phyloP scores from a whole-genome alignment of 2,113 vertebrate species.

The Prolemur simus region DNA sequence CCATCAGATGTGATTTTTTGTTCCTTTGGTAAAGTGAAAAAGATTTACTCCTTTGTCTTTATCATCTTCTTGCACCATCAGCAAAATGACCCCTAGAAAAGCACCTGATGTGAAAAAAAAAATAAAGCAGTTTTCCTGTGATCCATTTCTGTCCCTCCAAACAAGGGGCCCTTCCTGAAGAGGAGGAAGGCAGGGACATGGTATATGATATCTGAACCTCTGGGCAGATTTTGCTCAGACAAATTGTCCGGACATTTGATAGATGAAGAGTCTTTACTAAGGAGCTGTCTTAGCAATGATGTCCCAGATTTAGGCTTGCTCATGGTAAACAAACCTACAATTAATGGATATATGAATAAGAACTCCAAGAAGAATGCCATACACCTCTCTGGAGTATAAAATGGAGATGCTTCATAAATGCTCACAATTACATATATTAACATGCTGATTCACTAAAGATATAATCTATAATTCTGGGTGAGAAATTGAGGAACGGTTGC shows the following conservation, averaged over 20 bases:
- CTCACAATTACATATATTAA: background rate
- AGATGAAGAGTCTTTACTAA: background rate
- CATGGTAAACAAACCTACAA: background rate
- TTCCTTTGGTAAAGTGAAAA: background rate
- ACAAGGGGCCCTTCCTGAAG: background rate
- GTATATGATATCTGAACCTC: background rate
- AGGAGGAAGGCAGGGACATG: background rate
- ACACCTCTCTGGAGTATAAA: background rate
- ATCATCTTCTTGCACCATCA: background rate
- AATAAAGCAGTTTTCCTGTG: background rate
- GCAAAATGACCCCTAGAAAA: background rate
- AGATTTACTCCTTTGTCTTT: background rate
- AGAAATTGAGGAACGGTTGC: background rate
- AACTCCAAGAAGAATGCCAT: background rate
- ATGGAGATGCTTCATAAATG: background rate
- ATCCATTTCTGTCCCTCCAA: background rate
- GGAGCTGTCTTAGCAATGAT: background rate
- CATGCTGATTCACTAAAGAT: background rate
- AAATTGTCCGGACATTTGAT: background rate
- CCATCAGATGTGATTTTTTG: background rate
- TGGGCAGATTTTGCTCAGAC: background rate
- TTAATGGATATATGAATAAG: background rate
- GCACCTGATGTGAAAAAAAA: too few species aligned
- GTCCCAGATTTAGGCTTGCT: background rate
- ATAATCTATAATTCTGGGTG: background rate